Evolutionary conservation across 2,113 vertebrate species (phyloP).

Genomic region (Sander lucioperca): DNA sequence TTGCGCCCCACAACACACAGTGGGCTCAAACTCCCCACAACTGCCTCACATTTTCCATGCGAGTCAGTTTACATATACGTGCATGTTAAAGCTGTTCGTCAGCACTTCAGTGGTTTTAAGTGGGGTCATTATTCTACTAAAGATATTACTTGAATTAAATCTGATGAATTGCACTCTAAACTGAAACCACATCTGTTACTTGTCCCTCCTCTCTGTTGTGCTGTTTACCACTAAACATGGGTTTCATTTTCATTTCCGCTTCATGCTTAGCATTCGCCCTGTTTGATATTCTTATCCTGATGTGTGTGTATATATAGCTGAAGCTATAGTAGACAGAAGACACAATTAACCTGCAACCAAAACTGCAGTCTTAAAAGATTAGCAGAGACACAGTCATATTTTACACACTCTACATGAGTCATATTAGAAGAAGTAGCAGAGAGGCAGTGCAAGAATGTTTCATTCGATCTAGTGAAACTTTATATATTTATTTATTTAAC

Average conservation of each 20-base stretch:
- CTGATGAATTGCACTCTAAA: slow-evolving; percentile 9
- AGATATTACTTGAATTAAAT: slow-evolving; percentile 31
- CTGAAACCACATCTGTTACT: slow-evolving; percentile 34
- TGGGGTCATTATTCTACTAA: slow-evolving; percentile 8
- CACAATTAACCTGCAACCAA: slow-evolving; percentile 34
- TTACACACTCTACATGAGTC: background rate
- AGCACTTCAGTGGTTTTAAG: slow-evolving; percentile 26
- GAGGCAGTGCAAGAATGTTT: background rate
- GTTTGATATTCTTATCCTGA: slow-evolving; percentile 15
- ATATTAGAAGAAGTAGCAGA: background rate
- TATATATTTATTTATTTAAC: background rate
- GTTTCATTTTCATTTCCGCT: slow-evolving; percentile 52
- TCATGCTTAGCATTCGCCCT: slow-evolving; percentile 22
- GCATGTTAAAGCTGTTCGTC: slow-evolving; percentile 41
- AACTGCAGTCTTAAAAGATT: slow-evolving; percentile 16
- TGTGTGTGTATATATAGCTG: background rate
- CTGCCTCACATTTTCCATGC: slow-evolving; percentile 47
- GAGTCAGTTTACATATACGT: slow-evolving; percentile 16
- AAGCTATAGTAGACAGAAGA: slow-evolving; percentile 12
- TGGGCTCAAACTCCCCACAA: slow-evolving; percentile 19
- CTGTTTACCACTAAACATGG: slow-evolving; percentile 25
- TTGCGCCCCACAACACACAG: slow-evolving; percentile 25
- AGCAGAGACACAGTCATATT: slow-evolving; percentile 4
- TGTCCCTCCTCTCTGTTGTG: background rate
- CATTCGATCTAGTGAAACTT: background rate